Conservation (phyloP, 1,140 invertebrate species). For the Drosophila littoralis region DNA sequence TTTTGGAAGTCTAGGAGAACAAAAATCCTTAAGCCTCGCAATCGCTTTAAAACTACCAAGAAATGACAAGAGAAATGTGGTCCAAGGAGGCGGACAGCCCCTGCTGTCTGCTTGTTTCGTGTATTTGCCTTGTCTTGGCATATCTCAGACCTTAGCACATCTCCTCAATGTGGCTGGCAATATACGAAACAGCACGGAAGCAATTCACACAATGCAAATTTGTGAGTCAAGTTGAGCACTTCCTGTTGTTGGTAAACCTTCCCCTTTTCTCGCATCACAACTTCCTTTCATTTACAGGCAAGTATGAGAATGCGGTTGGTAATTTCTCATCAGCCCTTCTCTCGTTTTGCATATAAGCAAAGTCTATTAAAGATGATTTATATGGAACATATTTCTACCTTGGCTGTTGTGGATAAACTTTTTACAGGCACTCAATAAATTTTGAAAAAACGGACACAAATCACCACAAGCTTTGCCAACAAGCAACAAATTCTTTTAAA, state of each 20-base stretch:
- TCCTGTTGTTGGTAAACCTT: constrained; percentile 16
- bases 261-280: not conserved
- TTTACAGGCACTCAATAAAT: constrained; percentile 16
- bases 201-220: constrained; percentile 69
- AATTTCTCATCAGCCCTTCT: constrained; percentile 25
- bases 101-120: not conserved
- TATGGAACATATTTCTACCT: constrained; percentile 12
- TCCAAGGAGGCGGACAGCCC: no score
- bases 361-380: constrained; percentile 44
- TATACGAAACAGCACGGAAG: constrained; percentile 54
- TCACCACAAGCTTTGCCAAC: constrained; percentile 19
- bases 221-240: constrained; percentile 49
- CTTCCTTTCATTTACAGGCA: constrained; percentile 25
- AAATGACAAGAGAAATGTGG: constrained; percentile 9
- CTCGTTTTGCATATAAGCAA: constrained; percentile 13
- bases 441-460: constrained; percentile 17
- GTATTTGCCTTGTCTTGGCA: constrained; percentile 12
- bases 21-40: not conserved
- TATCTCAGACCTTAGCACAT: constrained; percentile 17
- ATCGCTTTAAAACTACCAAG: not conserved
- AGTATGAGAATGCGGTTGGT: constrained; percentile 14
- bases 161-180: constrained; percentile 11
- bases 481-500: constrained; percentile 10
- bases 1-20: not conserved
- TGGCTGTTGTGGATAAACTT: constrained; percentile 26